phyloP scores from a whole-genome alignment of 2,797 vertebrate genomes.

The Diceros bicornis region DNA sequence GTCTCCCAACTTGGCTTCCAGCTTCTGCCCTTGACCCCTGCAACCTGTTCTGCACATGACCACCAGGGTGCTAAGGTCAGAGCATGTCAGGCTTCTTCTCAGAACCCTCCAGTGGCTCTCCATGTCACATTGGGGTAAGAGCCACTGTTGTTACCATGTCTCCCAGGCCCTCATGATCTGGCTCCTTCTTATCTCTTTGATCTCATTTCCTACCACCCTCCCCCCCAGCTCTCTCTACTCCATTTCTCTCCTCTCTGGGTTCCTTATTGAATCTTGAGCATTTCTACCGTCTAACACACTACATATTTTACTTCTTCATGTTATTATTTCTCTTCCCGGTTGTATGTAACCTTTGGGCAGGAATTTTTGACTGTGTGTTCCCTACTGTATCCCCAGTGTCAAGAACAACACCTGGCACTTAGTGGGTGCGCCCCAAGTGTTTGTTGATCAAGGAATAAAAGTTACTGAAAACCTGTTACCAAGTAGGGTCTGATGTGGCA shows the following conservation, averaged over 20 bases:
- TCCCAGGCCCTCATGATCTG: background rate
- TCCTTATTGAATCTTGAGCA: background rate
- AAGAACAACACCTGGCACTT: background rate
- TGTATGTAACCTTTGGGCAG: background rate
- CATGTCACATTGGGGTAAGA: background rate
- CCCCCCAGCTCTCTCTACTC: background rate
- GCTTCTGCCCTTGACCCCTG: background rate
- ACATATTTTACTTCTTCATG: background rate
- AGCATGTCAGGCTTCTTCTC: background rate
- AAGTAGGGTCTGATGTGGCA: background rate
- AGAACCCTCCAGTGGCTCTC: background rate
- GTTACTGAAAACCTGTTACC: conserved; percentile 52
- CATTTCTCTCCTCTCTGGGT: background rate
- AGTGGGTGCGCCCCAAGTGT: background rate
- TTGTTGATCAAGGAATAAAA: conserved; percentile 8
- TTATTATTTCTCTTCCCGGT: background rate
- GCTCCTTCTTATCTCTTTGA: background rate
- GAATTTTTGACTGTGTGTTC: background rate
- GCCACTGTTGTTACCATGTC: background rate
- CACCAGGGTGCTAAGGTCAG: background rate
- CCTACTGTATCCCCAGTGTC: background rate
- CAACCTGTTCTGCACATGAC: fast-evolving
- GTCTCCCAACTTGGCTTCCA: background rate
- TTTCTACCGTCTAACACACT: background rate
- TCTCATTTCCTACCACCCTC: background rate